Evolutionary conservation across 2,113 vertebrate species (phyloP), one percentile per base, ranked within the genome.

Genomic region (Pogonocichla stellata): DNA sequence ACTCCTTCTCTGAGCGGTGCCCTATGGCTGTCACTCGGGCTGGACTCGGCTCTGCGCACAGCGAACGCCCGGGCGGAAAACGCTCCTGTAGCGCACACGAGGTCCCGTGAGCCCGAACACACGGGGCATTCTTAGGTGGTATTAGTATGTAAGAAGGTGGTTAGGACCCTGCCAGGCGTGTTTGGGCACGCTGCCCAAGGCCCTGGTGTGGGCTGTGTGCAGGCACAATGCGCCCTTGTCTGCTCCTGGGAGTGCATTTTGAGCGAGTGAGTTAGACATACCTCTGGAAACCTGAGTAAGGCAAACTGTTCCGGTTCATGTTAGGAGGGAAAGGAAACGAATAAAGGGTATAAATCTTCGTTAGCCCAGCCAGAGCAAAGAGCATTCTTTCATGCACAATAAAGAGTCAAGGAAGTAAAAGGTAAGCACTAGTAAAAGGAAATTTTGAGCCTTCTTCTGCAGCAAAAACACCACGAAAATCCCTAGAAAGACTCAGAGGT

Each of bases 211-310:
- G 64, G 54, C 74, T 93, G 86, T 9, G 1, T 50, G 67, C 64
- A 83, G 89, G 86, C 92, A 97, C 94, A 97, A 96, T 92, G 92
- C 1, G 9, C 88, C 80, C 95, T 96, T 97, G 95, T 97, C 75
- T 82, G 80, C 38, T 92, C 75, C 91, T 88, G 94, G 92, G 94
- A 94, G 86, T 40, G 86, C 22, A 3, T 50, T 90, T 72, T 83
- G 86, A 92, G 83, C 75, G 18, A 92, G 83, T 25, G 92, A 74
- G 67, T 93, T 78, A 81, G 95, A 29, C 90, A 58, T 86, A 88
- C 66, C 79, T 91, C 69, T 73, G 80, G 95, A 93, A 95, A 96
- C 47, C 34, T 85, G 94, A 95, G 87, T 54, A 92, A 56, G 50
- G 70, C 24, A 95, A 95, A 92, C 90, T 92, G 93, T 97, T 97